A percentile compares a stretch with the other conserved stretches of the same genome.
Evolutionary conservation across 1,140 invertebrate species (phyloP).

Genomic region (Ceratina japonica): DNA sequence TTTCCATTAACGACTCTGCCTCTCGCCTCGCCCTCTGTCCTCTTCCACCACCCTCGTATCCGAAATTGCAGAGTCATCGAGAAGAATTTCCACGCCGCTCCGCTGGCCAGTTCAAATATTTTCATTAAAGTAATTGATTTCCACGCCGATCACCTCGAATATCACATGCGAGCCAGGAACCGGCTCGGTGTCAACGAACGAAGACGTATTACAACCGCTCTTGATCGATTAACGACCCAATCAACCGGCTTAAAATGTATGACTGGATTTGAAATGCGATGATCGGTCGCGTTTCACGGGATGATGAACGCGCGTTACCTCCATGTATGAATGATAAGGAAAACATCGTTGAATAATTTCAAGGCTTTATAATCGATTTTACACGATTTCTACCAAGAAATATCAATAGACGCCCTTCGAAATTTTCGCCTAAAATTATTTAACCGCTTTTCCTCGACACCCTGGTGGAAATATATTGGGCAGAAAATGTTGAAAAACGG

Average conservation of each 20-base stretch:
- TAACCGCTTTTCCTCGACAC: too few species aligned
- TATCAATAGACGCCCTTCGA: too few species aligned
- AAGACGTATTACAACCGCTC: background rate
- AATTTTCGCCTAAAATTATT: too few species aligned
- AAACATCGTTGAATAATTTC: too few species aligned
- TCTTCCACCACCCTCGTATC: too few species aligned
- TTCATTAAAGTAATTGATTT: constrained; percentile 41
- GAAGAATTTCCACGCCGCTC: constrained; percentile 7
- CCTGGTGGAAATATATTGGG: too few species aligned
- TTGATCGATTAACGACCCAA: constrained; percentile 3
- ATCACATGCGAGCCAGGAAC: background rate
- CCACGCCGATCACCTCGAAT: background rate
- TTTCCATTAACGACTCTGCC: constrained; percentile 17
- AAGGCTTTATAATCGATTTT: too few species aligned
- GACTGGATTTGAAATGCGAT: background rate
- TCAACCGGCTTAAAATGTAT: background rate
- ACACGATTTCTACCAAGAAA: too few species aligned
- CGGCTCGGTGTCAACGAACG: background rate
- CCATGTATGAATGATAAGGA: background rate
- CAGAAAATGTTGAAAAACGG: too few species aligned
- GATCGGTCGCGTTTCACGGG: constrained; percentile 3
- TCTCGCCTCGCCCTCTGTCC: too few species aligned
- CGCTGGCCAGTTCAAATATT: constrained; percentile 23
- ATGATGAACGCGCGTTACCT: background rate
- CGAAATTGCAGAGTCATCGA: constrained; percentile 22